Percentiles rank a stretch among this genome's conserved stretches.
phyloP scores from a whole-genome alignment of 2,888 invertebrate genomes.

The Leucophenga montana region DNA sequence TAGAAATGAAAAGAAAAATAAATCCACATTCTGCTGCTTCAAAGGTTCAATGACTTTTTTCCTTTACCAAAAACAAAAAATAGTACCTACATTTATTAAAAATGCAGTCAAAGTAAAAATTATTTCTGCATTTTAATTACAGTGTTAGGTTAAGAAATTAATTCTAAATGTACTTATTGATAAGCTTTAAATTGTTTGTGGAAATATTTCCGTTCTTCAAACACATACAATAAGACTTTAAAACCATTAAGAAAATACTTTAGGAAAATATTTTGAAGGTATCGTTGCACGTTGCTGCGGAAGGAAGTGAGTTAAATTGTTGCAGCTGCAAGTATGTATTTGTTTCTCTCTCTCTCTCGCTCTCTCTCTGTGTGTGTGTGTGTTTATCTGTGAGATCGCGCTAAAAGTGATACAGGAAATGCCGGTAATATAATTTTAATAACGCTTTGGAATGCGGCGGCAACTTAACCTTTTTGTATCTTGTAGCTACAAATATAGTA shows the following conservation, averaged over 20 bases:
- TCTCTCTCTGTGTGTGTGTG: not conserved
- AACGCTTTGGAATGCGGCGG: constrained; percentile 19
- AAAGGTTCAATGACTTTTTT: constrained; percentile 34
- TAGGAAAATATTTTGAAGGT: constrained; percentile 36
- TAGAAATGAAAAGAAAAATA: constrained; percentile 7
- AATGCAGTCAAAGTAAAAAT: constrained; percentile 12
- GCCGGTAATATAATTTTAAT: constrained; percentile 62
- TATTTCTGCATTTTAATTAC: no score
- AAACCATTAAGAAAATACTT: constrained; percentile 42
- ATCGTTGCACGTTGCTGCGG: constrained; percentile 47
- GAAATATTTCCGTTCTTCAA: constrained; percentile 53
- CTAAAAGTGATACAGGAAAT: constrained; percentile 54
- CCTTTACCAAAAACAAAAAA: constrained; percentile 26
- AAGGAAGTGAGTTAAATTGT: constrained; percentile 56
- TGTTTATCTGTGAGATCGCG: not conserved
- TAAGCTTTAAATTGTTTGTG: constrained; percentile 50
- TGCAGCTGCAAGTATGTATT: not conserved
- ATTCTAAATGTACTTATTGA: constrained; percentile 53
- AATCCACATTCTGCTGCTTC: constrained; percentile 3
- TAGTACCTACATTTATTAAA: constrained; percentile 11
- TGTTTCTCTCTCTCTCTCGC: no score
- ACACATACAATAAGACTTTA: constrained; percentile 21
- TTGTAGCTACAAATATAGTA: constrained; percentile 30
- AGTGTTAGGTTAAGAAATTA: not conserved
- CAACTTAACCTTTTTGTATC: constrained; percentile 46